Evolutionary conservation across 2,113 vertebrate genomes (phyloP).

Genomic region (Zosterops borbonicus): DNA sequence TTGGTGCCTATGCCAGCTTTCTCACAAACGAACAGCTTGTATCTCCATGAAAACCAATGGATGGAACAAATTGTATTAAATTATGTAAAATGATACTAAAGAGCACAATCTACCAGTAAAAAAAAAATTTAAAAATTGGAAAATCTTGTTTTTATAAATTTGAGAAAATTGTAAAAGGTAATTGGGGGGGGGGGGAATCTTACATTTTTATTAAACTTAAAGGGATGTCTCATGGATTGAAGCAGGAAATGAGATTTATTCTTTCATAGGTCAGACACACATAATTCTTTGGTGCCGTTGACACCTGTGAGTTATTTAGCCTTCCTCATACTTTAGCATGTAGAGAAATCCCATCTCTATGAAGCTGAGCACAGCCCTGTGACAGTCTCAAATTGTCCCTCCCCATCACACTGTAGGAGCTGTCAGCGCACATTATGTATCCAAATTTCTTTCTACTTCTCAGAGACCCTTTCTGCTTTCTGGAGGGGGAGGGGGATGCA

Average conservation of each 20-base stretch:
- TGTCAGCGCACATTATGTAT: conserved; percentile 51
- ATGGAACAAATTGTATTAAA: conserved; percentile 90
- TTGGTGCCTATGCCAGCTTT: conserved; percentile 74
- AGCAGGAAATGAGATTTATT: conserved; percentile 62
- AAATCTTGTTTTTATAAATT: conserved; percentile 76
- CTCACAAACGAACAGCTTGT: conserved; percentile 86
- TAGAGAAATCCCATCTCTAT: conserved; percentile 51
- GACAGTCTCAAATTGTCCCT: conserved; percentile 31
- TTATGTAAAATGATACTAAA: conserved; percentile 87
- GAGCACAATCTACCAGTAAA: conserved; percentile 78
- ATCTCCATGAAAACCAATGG: conserved; percentile 87
- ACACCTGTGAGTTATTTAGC: conserved; percentile 76
- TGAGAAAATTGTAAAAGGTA: conserved; percentile 58
- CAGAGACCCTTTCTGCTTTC: conserved; percentile 24
- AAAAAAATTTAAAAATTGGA: conserved; percentile 62
- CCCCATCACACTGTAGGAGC: conserved; percentile 44
- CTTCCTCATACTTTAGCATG: conserved; percentile 47
- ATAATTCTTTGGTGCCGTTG: conserved; percentile 67
- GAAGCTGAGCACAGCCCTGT: conserved; percentile 38
- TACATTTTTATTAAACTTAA: conserved; percentile 58
- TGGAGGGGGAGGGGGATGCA: conserved; percentile 26
- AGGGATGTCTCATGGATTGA: conserved; percentile 16
- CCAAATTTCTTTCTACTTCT: conserved; percentile 64
- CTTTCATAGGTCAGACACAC: conserved; percentile 63
- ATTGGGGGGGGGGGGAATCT: conserved; percentile 27